phyloP scores from a whole-genome alignment of 2,888 invertebrate genomes.

The Tridacna crocea region DNA sequence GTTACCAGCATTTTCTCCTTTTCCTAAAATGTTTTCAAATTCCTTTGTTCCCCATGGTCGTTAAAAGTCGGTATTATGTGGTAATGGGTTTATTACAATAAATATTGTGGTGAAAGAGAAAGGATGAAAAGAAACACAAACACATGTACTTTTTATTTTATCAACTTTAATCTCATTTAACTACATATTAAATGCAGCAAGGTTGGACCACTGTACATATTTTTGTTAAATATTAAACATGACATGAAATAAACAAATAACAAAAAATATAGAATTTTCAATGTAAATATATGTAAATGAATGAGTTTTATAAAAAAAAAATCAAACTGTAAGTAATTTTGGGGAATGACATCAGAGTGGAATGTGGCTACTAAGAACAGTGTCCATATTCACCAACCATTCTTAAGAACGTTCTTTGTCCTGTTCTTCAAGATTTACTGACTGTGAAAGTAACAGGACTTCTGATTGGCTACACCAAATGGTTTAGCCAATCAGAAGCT shows the following conservation, averaged over 20 bases:
- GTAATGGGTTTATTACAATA: too few relatives aligned
- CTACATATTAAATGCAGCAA: conserved; percentile 30
- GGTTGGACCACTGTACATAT: conserved; percentile 26
- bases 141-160: conserved; percentile 7
- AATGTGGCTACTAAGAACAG: neutral
- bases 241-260: conserved; percentile 24
- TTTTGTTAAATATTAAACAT: conserved; percentile 28
- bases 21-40: neutral
- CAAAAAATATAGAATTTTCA: conserved; percentile 29
- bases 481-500: too few relatives aligned
- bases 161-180: conserved; percentile 36
- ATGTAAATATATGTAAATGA: conserved; percentile 28
- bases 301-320: neutral
- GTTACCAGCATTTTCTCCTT: neutral
- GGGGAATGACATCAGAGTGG: conserved; percentile 8
- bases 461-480: too few relatives aligned
- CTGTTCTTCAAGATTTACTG: too few relatives aligned
- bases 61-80: too few relatives aligned
- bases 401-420: too few relatives aligned
- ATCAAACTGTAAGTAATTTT: conserved; percentile 9
- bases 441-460: too few relatives aligned
- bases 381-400: too few relatives aligned
- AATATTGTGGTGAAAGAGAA: too few relatives aligned
- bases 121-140: neutral
- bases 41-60: too few relatives aligned